Conservation (phyloP, 2,797 vertebrate genomes). For the Brotula barbata region DNA sequence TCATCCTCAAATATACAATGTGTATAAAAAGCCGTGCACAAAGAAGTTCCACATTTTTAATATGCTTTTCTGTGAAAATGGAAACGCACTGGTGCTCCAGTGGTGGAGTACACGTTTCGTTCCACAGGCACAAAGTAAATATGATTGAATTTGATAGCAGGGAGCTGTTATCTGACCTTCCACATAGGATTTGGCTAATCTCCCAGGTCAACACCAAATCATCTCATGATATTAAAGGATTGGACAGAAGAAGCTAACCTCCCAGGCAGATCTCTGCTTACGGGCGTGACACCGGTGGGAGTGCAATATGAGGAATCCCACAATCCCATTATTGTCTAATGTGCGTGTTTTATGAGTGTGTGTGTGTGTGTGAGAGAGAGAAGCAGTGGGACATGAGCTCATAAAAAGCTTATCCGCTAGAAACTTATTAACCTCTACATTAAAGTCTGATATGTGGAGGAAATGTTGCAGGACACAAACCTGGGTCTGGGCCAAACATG, state of each 20-base stretch:
- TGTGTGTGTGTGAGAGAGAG: constrained; percentile 17
- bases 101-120: constrained; percentile 24
- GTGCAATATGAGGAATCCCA: constrained; percentile 48
- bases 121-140: constrained; percentile 50
- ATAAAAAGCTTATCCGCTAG: constrained; percentile 48
- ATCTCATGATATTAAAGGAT: constrained; percentile 57
- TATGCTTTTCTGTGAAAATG: constrained; percentile 33
- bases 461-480: constrained; percentile 33
- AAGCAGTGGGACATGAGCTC: constrained; percentile 35
- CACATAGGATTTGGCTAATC: constrained; percentile 55
- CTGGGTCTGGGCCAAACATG: constrained; percentile 32
- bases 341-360: constrained; percentile 38
- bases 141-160: constrained; percentile 54
- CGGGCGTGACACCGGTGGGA: constrained; percentile 45
- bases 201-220: constrained; percentile 65
- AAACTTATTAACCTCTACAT: constrained; percentile 61
- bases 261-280: constrained; percentile 29
- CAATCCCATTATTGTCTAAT: constrained; percentile 62
- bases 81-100: constrained; percentile 9
- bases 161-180: constrained; percentile 53
- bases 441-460: constrained; percentile 45
- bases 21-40: constrained; percentile 52
- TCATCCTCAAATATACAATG: constrained; percentile 52
- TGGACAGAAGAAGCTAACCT: constrained; percentile 48
- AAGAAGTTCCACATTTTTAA: constrained; percentile 53